Evolutionary conservation across 2,113 vertebrate species (phyloP).

Genomic region (Desmodus rotundus): DNA sequence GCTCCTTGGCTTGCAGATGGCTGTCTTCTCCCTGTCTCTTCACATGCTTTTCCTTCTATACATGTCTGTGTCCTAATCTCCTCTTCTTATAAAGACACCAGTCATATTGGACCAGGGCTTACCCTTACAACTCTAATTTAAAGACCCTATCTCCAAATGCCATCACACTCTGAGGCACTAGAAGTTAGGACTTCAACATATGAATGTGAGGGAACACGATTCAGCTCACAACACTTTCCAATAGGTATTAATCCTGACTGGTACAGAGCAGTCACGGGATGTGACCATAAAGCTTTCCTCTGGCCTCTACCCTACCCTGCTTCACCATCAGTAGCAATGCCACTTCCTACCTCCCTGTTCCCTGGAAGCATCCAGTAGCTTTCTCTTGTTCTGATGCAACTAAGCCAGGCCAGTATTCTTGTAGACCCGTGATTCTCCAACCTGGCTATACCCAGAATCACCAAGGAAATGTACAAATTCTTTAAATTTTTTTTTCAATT

Average conservation of each 20-base stretch:
- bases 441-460: background rate
- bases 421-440: background rate
- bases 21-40: background rate
- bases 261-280: background rate
- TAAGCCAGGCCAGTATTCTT: background rate
- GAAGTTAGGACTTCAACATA: background rate
- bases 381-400: background rate
- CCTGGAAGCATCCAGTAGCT: background rate
- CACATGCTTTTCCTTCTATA: background rate
- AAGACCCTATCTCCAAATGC: background rate
- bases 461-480: background rate
- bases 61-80: background rate
- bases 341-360: background rate
- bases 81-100: background rate
- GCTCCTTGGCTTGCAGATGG: background rate
- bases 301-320: background rate
- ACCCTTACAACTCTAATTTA: background rate
- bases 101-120: background rate
- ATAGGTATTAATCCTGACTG: background rate
- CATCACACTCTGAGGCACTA: background rate
- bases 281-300: background rate
- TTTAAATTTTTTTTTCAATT: background rate
- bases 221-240: background rate
- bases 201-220: background rate
- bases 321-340: background rate